Evolutionary conservation across 2,888 invertebrate genomes (phyloP).

Genomic region (Xestia c-nigrum): DNA sequence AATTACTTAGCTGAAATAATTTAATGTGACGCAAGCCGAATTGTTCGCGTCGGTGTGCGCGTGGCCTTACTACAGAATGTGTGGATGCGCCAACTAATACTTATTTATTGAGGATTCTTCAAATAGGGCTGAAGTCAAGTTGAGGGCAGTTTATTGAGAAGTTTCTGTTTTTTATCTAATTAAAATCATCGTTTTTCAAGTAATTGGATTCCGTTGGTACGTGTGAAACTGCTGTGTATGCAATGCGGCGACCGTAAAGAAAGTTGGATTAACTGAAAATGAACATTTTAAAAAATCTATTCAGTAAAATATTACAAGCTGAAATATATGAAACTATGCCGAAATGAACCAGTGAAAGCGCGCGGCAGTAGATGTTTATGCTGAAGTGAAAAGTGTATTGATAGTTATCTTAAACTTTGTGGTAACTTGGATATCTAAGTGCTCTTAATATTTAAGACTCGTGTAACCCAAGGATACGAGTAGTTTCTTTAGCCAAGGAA

Average conservation of each 20-base stretch:
- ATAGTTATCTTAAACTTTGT: constrained; percentile 10
- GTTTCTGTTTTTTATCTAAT: constrained; percentile 17
- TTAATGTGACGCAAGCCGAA: constrained; percentile 88
- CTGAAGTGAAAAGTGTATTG: not conserved
- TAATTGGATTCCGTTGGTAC: constrained; percentile 4
- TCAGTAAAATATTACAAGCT: not conserved
- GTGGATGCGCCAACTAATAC: constrained; percentile 33
- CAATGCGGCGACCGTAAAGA: not conserved
- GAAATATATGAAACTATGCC: not conserved
- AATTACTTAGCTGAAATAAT: constrained; percentile 91
- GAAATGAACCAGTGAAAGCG: not conserved
- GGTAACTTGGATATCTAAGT: constrained; percentile 47
- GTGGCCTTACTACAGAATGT: constrained; percentile 64
- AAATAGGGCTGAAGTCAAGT: constrained; percentile 18
- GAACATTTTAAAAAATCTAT: not conserved
- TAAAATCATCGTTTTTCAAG: constrained; percentile 12
- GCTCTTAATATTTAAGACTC: constrained; percentile 87
- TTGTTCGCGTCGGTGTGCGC: constrained; percentile 74
- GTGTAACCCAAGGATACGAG: constrained; percentile 80
- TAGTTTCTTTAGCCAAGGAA: constrained; percentile 62
- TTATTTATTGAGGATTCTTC: constrained; percentile 56
- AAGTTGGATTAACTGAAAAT: not conserved
- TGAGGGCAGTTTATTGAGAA: constrained; percentile 5
- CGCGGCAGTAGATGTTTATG: not conserved
- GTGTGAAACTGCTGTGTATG: not conserved